Percentiles rank a stretch among this genome's conserved stretches.
These are phyloP conservation scores for Camponotus fellah DNA, from an alignment of 2,888 invertebrate genomes.

Conservation along the genomic window DNA sequence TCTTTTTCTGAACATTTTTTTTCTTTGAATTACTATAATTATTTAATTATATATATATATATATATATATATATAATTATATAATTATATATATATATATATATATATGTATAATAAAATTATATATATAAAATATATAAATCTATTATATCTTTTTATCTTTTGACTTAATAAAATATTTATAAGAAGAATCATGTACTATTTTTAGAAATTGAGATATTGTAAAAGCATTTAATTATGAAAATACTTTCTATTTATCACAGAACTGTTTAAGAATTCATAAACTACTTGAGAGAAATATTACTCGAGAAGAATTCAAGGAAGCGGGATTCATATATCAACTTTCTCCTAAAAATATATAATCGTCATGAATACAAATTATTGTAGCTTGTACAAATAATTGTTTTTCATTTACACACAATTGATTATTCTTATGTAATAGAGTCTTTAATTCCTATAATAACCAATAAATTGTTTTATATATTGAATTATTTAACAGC, in stretches of 20 bases:
- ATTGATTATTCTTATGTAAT: background rate
- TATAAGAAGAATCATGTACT: background rate
- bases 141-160: background rate
- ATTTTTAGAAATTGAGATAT: background rate
- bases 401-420: background rate
- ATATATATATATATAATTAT: too few species aligned
- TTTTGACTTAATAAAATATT: background rate
- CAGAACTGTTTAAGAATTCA: conserved; percentile 22
- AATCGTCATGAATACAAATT: background rate
- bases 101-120: background rate
- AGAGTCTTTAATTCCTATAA: background rate
- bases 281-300: background rate
- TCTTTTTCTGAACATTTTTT: background rate
- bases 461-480: background rate
- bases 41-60: background rate
- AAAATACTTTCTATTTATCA: conserved; percentile 1
- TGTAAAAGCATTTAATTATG: background rate
- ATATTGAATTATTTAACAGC: background rate
- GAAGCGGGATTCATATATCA: background rate
- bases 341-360: background rate
- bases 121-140: background rate
- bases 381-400: background rate
- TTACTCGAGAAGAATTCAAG: background rate
- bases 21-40: background rate
- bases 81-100: background rate